Percentiles rank a stretch among this genome's conserved stretches.
Conservation (phyloP, 2,888 invertebrate genomes). For the Melipona beecheii region DNA sequence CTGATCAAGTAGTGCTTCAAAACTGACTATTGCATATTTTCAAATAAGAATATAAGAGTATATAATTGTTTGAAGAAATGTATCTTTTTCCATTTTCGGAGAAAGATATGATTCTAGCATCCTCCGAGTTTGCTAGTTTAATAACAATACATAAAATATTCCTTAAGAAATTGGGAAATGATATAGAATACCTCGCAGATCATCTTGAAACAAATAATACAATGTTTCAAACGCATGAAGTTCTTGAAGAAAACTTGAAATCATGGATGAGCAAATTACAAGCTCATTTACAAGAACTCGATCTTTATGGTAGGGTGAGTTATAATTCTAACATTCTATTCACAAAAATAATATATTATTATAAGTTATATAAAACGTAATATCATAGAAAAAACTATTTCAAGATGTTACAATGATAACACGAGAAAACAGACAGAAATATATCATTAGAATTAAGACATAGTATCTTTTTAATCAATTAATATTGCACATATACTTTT, state of each 20-base stretch:
- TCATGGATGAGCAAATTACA: conserved; percentile 6
- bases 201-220: no score
- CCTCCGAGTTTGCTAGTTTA: neutral
- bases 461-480: neutral
- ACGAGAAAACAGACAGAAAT: no score
- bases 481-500: neutral
- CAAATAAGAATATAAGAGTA: neutral
- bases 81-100: neutral
- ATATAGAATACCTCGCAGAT: neutral
- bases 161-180: neutral
- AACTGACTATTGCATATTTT: neutral
- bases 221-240: no score
- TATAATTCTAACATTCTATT: neutral
- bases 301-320: conserved; percentile 26
- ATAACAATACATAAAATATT: neutral
- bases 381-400: neutral
- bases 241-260: neutral
- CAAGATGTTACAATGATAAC: neutral
- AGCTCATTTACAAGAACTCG: neutral
- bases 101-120: conserved; percentile 2
- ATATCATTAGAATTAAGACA: no score
- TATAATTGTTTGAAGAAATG: conserved; percentile 10
- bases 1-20: neutral
- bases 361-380: neutral
- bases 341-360: neutral